These are phyloP conservation scores for Andrena haemorrhoa DNA, from an alignment of 2,888 invertebrate genomes.

Conservation along the genomic window DNA sequence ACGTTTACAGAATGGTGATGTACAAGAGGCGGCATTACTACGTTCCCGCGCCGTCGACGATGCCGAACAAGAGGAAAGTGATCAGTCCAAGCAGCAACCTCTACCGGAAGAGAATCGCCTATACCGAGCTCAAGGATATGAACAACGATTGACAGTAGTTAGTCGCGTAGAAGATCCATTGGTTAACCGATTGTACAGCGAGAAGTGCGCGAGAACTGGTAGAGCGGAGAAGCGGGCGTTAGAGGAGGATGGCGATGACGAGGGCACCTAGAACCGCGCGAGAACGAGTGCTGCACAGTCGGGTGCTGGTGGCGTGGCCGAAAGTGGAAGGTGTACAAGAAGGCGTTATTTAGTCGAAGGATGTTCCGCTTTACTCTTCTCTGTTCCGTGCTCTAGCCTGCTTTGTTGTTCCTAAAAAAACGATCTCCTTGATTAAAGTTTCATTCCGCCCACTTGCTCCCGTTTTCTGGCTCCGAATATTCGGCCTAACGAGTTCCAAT, in stretches of 20 bases:
- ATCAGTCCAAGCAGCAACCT: slow-evolving; percentile 66
- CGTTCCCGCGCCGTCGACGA: slow-evolving; percentile 77
- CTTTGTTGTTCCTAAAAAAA: too few relatives aligned
- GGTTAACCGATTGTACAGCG: slow-evolving; percentile 40
- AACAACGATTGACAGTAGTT: slow-evolving; percentile 81
- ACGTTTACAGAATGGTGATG: slow-evolving; percentile 79
- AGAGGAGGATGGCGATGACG: neutral
- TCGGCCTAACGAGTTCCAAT: neutral
- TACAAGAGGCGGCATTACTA: slow-evolving; percentile 82
- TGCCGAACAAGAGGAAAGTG: slow-evolving; percentile 71
- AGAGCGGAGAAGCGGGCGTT: slow-evolving; percentile 2
- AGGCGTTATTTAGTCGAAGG: neutral
- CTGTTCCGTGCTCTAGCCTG: too few relatives aligned
- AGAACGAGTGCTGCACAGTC: neutral
- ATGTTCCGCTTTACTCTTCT: neutral
- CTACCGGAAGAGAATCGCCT: slow-evolving; percentile 81
- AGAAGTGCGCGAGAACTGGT: neutral
- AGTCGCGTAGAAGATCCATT: slow-evolving; percentile 56
- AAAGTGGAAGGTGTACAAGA: neutral
- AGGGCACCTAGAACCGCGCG: neutral
- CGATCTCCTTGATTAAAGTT: too few relatives aligned
- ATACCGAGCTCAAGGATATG: slow-evolving; percentile 83
- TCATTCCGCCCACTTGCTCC: neutral
- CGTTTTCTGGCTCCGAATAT: neutral
- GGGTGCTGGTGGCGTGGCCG: neutral